These are phyloP conservation scores for Camponotus pennsylvanicus DNA, from an alignment of 1,140 invertebrate genomes.

Conservation along the genomic window DNA sequence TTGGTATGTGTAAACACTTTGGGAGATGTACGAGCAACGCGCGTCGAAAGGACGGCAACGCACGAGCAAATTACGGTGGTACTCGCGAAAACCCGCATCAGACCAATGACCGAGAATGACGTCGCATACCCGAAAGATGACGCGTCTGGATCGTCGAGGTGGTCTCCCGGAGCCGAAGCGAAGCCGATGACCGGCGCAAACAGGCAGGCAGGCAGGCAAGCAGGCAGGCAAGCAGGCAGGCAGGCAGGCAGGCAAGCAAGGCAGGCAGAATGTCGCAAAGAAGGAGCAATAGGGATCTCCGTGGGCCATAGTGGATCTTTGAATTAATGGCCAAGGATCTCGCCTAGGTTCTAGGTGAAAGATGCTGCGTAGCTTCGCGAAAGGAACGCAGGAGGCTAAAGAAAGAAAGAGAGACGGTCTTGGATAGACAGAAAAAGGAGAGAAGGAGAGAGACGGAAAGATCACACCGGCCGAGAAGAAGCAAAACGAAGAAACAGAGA, in stretches of 20 bases:
- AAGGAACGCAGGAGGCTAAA: conserved; percentile 51
- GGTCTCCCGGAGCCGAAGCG: conserved; percentile 46
- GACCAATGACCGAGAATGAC: conserved; percentile 62
- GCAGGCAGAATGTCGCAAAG: conserved; percentile 27
- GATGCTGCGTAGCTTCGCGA: conserved; percentile 71
- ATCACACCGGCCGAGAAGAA: conserved; percentile 10
- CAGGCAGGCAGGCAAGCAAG: neutral
- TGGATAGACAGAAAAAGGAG: conserved; percentile 2
- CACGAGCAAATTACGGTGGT: conserved; percentile 41
- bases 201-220: neutral
- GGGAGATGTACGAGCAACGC: neutral
- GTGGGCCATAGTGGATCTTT: conserved; percentile 40
- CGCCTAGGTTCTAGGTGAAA: conserved; percentile 71
- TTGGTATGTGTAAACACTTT: neutral
- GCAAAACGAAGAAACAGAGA: conserved; percentile 26
- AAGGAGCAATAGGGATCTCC: conserved; percentile 54
- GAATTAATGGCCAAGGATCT: conserved; percentile 72
- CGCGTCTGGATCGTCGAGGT: conserved; percentile 62
- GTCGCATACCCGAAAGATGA: conserved; percentile 61
- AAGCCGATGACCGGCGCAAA: conserved; percentile 51
- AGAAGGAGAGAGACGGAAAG: conserved; percentile 13
- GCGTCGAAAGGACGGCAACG: conserved; percentile 17
- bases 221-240: neutral
- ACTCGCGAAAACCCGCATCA: conserved; percentile 51
- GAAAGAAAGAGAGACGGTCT: neutral